These are phyloP conservation scores for Tretioscincus oriximinensis DNA, from an alignment of 2,113 vertebrate species.

Conservation along the genomic window DNA sequence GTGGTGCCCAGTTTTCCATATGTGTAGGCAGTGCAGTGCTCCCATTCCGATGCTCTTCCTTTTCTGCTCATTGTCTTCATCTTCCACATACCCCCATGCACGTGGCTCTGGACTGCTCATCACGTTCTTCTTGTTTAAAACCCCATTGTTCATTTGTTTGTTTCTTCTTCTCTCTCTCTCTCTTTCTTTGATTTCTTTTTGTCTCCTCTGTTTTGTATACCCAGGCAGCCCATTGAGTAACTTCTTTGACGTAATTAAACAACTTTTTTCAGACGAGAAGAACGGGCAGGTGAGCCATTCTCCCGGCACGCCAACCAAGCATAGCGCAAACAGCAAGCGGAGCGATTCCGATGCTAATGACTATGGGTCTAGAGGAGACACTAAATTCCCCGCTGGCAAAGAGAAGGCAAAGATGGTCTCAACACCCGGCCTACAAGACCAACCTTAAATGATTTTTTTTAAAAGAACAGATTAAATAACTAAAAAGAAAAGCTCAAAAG, in stretches of 20 bases:
- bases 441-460: constrained; percentile 78
- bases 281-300: constrained; percentile 92
- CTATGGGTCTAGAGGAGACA: constrained; percentile 82
- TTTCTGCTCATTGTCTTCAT: constrained; percentile 64
- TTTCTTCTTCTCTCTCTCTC: constrained; percentile 78
- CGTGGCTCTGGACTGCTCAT: constrained; percentile 72
- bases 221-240: constrained; percentile 96
- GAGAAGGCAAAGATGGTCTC: constrained; percentile 84
- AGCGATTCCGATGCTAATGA: constrained; percentile 87
- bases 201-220: constrained; percentile 82
- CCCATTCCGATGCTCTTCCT: constrained; percentile 67
- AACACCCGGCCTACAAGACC: constrained; percentile 83
- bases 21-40: constrained; percentile 44
- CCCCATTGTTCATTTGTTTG: constrained; percentile 85
- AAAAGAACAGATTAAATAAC: constrained; percentile 59
- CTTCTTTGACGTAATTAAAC: constrained; percentile 99
- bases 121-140: constrained; percentile 74
- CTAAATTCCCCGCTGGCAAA: constrained; percentile 83
- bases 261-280: constrained; percentile 99
- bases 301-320: constrained; percentile 89
- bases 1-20: constrained; percentile 51
- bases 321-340: constrained; percentile 83
- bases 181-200: constrained; percentile 65
- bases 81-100: constrained; percentile 54
- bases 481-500: constrained; percentile 53